These are phyloP conservation scores for Paramuricea clavata DNA, from an alignment of 92 coral and sea anemone species.

Conservation along the genomic window DNA sequence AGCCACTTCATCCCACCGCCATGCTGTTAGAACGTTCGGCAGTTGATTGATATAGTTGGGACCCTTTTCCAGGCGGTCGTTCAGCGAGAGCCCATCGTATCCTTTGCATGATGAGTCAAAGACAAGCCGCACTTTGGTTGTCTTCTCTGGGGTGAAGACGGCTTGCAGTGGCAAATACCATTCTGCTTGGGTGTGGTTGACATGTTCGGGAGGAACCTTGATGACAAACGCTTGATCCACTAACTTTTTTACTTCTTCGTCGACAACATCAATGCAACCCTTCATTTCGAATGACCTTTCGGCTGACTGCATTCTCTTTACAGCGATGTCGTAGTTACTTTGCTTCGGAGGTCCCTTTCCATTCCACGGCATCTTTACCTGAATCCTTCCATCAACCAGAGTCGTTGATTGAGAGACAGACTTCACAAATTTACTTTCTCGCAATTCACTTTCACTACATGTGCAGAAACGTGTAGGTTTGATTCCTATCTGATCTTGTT, in stretches of 20 bases:
- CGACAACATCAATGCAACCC: slow-evolving; percentile 45
- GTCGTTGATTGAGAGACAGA: slow-evolving; percentile 53
- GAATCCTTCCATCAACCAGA: slow-evolving; percentile 44
- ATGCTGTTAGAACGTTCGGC: slow-evolving; percentile 52
- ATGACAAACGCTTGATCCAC: slow-evolving; percentile 50
- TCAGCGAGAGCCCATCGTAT: slow-evolving; percentile 51
- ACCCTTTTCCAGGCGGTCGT: slow-evolving; percentile 27
- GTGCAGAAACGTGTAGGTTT: slow-evolving; percentile 65
- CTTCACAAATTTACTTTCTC: slow-evolving; percentile 66
- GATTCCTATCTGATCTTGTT: slow-evolving; percentile 62
- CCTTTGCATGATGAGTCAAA: slow-evolving; percentile 69
- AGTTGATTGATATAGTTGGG: slow-evolving; percentile 33
- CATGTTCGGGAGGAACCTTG: slow-evolving; percentile 46
- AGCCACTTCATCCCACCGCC: background rate
- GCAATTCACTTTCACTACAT: slow-evolving; percentile 39
- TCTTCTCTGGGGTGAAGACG: slow-evolving; percentile 62
- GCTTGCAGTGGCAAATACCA: slow-evolving; percentile 70
- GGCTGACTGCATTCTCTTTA: slow-evolving; percentile 63
- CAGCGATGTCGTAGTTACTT: slow-evolving; percentile 67
- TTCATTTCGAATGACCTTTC: slow-evolving; percentile 68
- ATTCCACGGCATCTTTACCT: background rate
- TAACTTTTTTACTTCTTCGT: background rate
- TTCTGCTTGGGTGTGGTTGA: slow-evolving; percentile 47
- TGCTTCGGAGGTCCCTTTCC: slow-evolving; percentile 53
- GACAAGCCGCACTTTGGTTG: slow-evolving; percentile 67